A percentile compares a stretch with the other conserved stretches of the same genome.
phyloP scores from a whole-genome alignment of 2,113 vertebrate genomes.

The Melospiza georgiana region DNA sequence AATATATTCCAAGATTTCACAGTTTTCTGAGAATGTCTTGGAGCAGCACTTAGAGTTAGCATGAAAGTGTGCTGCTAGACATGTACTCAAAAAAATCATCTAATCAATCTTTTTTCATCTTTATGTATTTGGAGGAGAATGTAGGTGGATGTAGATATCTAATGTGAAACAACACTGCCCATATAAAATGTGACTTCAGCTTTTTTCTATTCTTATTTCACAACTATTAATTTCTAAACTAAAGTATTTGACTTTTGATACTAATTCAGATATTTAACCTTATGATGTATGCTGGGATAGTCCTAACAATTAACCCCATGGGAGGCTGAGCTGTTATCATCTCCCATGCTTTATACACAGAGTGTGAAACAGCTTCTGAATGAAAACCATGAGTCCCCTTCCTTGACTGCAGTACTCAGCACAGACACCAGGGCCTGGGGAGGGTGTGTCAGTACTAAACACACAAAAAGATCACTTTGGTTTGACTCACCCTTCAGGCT shows the following conservation, averaged over 20 bases:
- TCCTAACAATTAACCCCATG: not conserved
- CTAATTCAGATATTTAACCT: not conserved
- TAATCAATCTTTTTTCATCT: not conserved
- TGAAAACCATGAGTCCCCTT: not conserved
- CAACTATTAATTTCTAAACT: not conserved
- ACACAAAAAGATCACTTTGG: not conserved
- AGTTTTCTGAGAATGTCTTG: not conserved
- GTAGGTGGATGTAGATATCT: not conserved
- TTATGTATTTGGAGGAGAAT: not conserved
- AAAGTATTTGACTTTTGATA: not conserved
- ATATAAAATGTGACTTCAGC: not conserved
- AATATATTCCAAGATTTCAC: not conserved
- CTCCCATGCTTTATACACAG: not conserved
- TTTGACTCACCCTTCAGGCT: not conserved
- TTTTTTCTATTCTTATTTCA: not conserved
- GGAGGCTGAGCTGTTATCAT: fast-evolving
- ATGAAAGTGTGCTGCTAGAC: not conserved
- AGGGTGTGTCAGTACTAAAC: not conserved
- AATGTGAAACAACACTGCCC: not conserved
- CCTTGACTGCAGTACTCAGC: not conserved
- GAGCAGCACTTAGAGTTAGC: not conserved
- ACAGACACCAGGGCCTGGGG: not conserved
- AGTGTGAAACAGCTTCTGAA: not conserved
- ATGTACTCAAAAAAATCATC: not conserved
- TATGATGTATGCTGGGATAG: not conserved